Conservation (phyloP, 1,140 invertebrate genomes). For the Drosophila ercepeae region DNA sequence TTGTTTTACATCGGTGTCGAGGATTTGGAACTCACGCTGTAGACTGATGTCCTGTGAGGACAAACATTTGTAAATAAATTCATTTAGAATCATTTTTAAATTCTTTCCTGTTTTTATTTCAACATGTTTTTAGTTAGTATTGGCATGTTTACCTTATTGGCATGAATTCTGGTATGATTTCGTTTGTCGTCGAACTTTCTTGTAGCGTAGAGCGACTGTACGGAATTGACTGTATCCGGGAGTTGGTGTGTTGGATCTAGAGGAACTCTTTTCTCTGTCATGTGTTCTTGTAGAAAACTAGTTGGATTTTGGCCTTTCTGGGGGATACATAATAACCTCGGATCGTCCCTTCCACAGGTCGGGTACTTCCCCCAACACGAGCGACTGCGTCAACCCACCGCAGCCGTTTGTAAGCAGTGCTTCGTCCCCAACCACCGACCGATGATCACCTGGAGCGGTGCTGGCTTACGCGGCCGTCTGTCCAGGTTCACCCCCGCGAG, state of each 20-base stretch:
- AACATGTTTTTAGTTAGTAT: constrained; percentile 43
- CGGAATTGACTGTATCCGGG: constrained; percentile 15
- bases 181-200: background rate
- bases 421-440: constrained; percentile 59
- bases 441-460: constrained; percentile 77
- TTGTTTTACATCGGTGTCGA: too few species aligned
- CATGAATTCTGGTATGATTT: constrained; percentile 5
- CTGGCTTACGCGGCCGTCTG: constrained; percentile 75
- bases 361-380: constrained; percentile 83
- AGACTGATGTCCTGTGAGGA: background rate
- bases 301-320: background rate
- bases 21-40: too few species aligned
- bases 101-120: constrained; percentile 29
- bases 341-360: constrained; percentile 58
- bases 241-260: constrained; percentile 10
- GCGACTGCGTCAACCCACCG: constrained; percentile 84
- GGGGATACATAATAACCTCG: constrained; percentile 1
- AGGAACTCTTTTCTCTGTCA: constrained; percentile 9
- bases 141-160: constrained; percentile 58
- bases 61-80: constrained; percentile 26
- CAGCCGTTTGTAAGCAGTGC: constrained; percentile 83
- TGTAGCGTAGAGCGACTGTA: constrained; percentile 7
- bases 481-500: constrained; percentile 49
- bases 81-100: constrained; percentile 20
- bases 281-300: constrained; percentile 19